Evolutionary conservation across 2,888 invertebrate genomes (phyloP), one percentile per base, ranked within the genome.

Genomic region (Callyntrura sp.): DNA sequence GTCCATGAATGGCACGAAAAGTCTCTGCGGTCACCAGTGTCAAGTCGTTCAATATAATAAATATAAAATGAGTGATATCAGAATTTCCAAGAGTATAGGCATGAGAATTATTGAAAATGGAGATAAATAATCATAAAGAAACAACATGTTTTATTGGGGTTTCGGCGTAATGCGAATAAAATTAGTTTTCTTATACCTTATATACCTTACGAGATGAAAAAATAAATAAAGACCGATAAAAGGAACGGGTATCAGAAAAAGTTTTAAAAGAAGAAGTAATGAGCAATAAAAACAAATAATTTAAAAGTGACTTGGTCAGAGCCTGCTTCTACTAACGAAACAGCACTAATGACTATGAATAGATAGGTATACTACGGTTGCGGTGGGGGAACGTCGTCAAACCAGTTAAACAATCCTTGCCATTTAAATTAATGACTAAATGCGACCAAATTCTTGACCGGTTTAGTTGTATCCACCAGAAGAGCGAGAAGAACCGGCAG

Each of bases 381-480:
- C 65, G 65, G 65, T 65, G 65, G 65, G 57, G 57, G 57, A 57
- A 57, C n/a, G 57, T 57, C 17, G 57, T 57, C 57, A 57, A 57
- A 57, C 57, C 57, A 57, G 57, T 57, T 57, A 17, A 17, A 57
- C 57, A 57, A 57, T 57, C 51, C 57, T n/a, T 25, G 35, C 20
- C 65, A n/a, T n/a, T 11, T 65, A n/a, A 28, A 25, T n/a, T n/a
- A 14, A 11, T 25, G 43, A 45, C n/a, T 43, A n/a, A 70, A 43
- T 70, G 11, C n/a, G 11, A n/a, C 20, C 5, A 25, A 43, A 20
- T 51, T 25, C 3, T 48, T 48, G 23, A 78, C 23, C 14, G 8
- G 48, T 76, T 91, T 91, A 91, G 82, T 90, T 89, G 86, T 90
- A 89, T 51, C 88, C 85, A 28, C 87, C 85, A 57, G n/a, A n/a